phyloP scores from a whole-genome alignment of 2,888 invertebrate genomes.

The Eurois occulta region DNA sequence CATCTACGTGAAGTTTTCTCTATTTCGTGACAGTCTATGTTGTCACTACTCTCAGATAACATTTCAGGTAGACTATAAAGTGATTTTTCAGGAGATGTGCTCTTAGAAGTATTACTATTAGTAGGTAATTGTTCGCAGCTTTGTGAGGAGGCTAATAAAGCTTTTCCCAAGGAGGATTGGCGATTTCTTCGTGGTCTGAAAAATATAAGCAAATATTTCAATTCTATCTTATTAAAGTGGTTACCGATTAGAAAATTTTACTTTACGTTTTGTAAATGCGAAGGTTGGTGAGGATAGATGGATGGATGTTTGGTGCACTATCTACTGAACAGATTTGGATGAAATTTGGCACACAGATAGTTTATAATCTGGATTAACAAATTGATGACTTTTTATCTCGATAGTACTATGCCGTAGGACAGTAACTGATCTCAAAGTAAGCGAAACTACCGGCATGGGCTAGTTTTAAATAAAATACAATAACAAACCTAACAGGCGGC shows the following conservation, averaged over 20 bases:
- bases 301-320: too few species aligned
- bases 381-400: not conserved
- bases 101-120: slow-evolving; percentile 85
- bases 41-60: slow-evolving; percentile 84
- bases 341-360: not conserved
- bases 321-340: not conserved
- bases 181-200: slow-evolving; percentile 88
- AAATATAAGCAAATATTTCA: slow-evolving; percentile 55
- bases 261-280: not conserved
- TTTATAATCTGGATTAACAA: not conserved
- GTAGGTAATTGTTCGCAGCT: slow-evolving; percentile 86
- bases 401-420: not conserved
- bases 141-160: slow-evolving; percentile 82
- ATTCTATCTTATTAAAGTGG: not conserved
- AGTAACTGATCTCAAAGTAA: not conserved
- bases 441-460: not conserved
- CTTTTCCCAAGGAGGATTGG: slow-evolving; percentile 85
- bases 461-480: not conserved
- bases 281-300: not conserved
- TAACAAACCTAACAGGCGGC: slow-evolving; percentile 83
- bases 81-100: slow-evolving; percentile 85
- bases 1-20: slow-evolving; percentile 85
- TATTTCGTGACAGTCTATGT: slow-evolving; percentile 79
- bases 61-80: slow-evolving; percentile 86
- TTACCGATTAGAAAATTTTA: not conserved